Base-by-base conservation (phyloP, 2,888 invertebrate species). In the Pandemis cinnamomeana region DNA sequence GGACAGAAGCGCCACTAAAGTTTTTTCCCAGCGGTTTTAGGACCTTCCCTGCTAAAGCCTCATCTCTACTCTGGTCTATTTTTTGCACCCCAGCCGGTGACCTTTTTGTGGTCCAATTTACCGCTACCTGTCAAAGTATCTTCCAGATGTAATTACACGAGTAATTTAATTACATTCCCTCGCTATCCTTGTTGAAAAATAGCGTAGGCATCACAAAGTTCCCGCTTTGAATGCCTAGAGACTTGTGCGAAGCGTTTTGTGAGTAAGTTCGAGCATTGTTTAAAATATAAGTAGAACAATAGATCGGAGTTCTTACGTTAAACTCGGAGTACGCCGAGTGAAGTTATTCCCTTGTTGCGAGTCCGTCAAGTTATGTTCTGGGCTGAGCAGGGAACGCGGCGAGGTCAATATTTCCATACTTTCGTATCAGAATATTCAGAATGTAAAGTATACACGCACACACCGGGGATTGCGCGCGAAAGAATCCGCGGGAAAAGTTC, bases 321-420 rank as follows among this genome's bases (percentile, higher is more conserved):
- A 61, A 51, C 70, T 70, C 51, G 27, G 42, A 68, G 68, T 72
- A 63, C 67, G 51, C 58, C 48, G 48, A 27, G 15, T 20, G 42
- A 53, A 58, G 67, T 68, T 68, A 44, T 58, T 42, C 62, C 72
- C 11, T 53, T 44, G 53, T 64, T 64, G 27, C 42, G 66, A 71
- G 44, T 62, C 44, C 61, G 60, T 15, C 68, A 13, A 67, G 67
- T 68, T 55, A 20, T 67, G 46, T 60, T 55, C 48, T 46, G 27
- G 27, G 27, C 27, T 36, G 46, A 46, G 10, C 53, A 46, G 27
- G 10, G 53, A 42, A 42, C 36, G 36, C 11, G 69, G 36, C 63
- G 68, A 69, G 68, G 68, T 69, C 68, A 72, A 68, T 48, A 72
- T 73, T 73, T 64, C 72, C 72, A 73, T 73, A 73, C 69, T 64